phyloP scores from a whole-genome alignment of 2,888 invertebrate genomes.

The Apamea crenata region DNA sequence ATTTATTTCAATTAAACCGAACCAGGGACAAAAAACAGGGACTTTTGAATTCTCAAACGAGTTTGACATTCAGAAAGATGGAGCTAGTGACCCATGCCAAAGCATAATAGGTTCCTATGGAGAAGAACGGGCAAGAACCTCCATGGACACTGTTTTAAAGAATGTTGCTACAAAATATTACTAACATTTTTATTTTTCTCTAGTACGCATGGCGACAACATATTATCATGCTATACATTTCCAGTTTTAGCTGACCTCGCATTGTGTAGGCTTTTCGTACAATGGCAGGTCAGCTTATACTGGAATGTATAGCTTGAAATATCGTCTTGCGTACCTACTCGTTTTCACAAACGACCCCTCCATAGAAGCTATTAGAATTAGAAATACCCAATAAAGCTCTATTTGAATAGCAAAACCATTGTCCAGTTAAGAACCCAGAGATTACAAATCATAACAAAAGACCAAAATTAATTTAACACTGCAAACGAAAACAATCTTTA shows the following conservation, averaged over 20 bases:
- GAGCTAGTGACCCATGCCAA: neutral
- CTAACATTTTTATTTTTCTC: neutral
- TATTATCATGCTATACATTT: no score
- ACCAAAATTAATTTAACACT: neutral
- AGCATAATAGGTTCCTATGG: neutral
- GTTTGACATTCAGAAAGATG: neutral
- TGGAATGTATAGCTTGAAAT: no score
- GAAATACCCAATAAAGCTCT: neutral
- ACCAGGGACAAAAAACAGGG: no score
- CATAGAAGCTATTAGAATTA: neutral
- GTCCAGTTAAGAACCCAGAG: neutral
- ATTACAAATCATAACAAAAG: neutral
- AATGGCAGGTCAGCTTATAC: no score
- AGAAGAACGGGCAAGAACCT: neutral
- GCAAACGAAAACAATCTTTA: neutral
- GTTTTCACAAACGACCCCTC: neutral
- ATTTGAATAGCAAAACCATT: neutral
- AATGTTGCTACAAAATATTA: neutral
- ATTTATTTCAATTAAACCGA: neutral
- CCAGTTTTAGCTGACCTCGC: neutral
- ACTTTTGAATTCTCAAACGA: neutral
- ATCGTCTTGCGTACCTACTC: neutral
- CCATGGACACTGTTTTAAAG: neutral
- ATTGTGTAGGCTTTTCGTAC: no score
- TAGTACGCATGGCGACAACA: neutral